Conservation (phyloP, 2,113 vertebrate genomes). For the Pao palembangensis region DNA sequence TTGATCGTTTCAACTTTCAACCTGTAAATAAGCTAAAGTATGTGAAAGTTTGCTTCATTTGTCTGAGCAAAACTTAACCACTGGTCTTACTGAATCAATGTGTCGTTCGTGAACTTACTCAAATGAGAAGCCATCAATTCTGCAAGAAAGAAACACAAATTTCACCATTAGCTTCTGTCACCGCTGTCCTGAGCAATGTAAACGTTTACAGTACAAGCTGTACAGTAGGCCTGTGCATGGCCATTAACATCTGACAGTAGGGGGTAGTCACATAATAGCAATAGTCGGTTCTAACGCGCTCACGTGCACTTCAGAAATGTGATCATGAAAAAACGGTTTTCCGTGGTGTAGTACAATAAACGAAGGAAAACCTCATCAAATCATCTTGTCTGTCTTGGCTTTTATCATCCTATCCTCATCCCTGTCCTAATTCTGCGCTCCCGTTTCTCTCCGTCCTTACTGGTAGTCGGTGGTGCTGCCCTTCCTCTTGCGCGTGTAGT, state of each 20-base stretch:
- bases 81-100: too few relatives aligned
- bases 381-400: neutral
- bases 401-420: neutral
- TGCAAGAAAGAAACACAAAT: slow-evolving; percentile 75
- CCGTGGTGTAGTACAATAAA: too few relatives aligned
- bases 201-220: neutral
- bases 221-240: neutral
- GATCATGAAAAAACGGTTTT: too few relatives aligned
- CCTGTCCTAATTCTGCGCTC: neutral
- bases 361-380: neutral
- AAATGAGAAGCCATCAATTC: slow-evolving; percentile 91
- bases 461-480: slow-evolving; percentile 96
- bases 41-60: neutral
- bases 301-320: too few relatives aligned
- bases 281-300: too few relatives aligned
- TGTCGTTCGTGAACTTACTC: slow-evolving; percentile 80
- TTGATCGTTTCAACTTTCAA: neutral
- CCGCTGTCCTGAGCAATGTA: neutral
- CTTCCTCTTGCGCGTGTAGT: slow-evolving; percentile 96
- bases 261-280: too few relatives aligned
- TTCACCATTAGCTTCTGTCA: slow-evolving; percentile 17
- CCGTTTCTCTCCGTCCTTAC: slow-evolving; percentile 72
- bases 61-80: too few relatives aligned
- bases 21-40: neutral
- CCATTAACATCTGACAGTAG: too few relatives aligned